A percentile compares a stretch with the other conserved stretches of the same genome.
Evolutionary conservation across 2,113 vertebrate genomes (phyloP).

Genomic region (human (Homo sapiens)): DNA sequence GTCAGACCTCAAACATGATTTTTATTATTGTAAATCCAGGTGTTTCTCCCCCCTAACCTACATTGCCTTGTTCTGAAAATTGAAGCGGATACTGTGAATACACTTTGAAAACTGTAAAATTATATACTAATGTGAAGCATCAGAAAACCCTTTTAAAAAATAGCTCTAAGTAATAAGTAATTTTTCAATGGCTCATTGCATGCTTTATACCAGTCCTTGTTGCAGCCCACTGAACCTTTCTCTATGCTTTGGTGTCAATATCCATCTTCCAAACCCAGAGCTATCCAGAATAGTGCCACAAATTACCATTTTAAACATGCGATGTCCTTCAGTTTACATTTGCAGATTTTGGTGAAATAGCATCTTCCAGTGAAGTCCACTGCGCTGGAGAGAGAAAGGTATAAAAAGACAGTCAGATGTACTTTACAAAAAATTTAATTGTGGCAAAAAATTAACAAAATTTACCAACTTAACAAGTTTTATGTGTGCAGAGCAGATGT

Average conservation of each 20-base stretch:
- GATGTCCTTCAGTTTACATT: conserved; percentile 96
- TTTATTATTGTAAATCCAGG: conserved; percentile 13
- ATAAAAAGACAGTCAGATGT: background rate
- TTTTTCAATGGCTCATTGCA: conserved; percentile 46
- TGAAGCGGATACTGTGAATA: conserved; percentile 33
- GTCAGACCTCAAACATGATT: background rate
- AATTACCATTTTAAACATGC: conserved; percentile 97
- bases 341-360: conserved; percentile 96
- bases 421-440: conserved; percentile 1
- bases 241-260: conserved; percentile 23
- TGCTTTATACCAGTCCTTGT: background rate
- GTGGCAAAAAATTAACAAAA: background rate
- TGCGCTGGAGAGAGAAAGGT: conserved; percentile 83
- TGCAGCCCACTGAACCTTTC: conserved; percentile 42
- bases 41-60: background rate
- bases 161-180: conserved; percentile 41
- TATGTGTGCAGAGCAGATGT: background rate
- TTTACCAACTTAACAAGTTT: background rate
- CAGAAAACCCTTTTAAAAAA: conserved; percentile 35
- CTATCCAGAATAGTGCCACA: background rate
- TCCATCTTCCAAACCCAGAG: conserved; percentile 38
- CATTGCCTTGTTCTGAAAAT: conserved; percentile 11
- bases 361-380: conserved; percentile 97
- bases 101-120: conserved; percentile 45
- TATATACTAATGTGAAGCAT: conserved; percentile 46